phyloP scores from a whole-genome alignment of 2,888 invertebrate genomes.

The Ferrisia virgata region DNA sequence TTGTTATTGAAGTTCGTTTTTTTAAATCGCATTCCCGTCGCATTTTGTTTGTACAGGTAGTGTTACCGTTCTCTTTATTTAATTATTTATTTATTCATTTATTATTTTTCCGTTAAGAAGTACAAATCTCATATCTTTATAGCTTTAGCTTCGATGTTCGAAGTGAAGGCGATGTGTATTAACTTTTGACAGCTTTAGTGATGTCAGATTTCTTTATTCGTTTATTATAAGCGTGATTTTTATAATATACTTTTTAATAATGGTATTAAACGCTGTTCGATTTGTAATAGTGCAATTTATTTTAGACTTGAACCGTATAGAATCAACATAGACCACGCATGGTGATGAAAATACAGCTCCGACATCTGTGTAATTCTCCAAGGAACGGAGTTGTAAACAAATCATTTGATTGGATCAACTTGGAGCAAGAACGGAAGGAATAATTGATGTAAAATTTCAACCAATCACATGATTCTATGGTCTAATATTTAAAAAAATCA shows the following conservation, averaged over 20 bases:
- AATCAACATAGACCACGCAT: no score
- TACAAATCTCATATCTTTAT: slow-evolving; percentile 14
- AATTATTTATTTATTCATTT: neutral
- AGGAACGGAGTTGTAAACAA: no score
- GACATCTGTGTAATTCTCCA: no score
- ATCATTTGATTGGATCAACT: no score
- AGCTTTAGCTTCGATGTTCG: slow-evolving; percentile 1
- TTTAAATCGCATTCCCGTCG: neutral
- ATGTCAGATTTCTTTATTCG: slow-evolving; percentile 24
- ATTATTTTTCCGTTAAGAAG: neutral
- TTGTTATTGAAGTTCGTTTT: slow-evolving; percentile 6
- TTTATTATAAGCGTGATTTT: slow-evolving; percentile 18
- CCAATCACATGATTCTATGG: no score
- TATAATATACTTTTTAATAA: slow-evolving; percentile 19
- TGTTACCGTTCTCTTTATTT: neutral
- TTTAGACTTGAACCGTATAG: no score
- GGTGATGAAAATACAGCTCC: no score
- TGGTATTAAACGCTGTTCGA: slow-evolving; percentile 4
- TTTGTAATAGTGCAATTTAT: neutral
- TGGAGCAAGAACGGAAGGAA: no score
- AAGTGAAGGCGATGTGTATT: slow-evolving; percentile 1
- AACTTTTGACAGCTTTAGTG: slow-evolving; percentile 9
- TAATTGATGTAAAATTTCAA: no score
- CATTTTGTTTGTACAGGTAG: neutral
- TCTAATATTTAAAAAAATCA: no score